Percentiles rank a stretch among this genome's conserved stretches.
These are phyloP conservation scores for Bhutanitis thaidina DNA, from an alignment of 2,888 invertebrate species.

Conservation along the genomic window DNA sequence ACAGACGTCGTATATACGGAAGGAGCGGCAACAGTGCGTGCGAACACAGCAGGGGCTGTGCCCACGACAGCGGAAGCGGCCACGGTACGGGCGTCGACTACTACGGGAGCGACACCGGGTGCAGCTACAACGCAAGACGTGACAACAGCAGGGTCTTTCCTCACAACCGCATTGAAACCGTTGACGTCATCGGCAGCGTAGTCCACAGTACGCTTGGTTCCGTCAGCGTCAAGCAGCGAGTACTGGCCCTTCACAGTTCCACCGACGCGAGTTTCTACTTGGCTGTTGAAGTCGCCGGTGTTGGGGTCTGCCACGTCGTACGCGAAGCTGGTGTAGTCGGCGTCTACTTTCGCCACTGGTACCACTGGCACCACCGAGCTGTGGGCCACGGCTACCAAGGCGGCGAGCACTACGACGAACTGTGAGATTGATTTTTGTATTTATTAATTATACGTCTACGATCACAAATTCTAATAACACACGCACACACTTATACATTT, in stretches of 20 bases:
- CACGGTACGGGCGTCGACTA: slow-evolving; percentile 23
- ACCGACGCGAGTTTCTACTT: slow-evolving; percentile 75
- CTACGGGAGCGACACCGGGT: slow-evolving; percentile 41
- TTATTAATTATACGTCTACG: too few relatives aligned
- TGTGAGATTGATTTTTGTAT: too few relatives aligned
- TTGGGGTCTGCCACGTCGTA: slow-evolving; percentile 78
- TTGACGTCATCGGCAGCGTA: slow-evolving; percentile 78
- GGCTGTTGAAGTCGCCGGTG: slow-evolving; percentile 80
- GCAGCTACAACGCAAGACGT: slow-evolving; percentile 21
- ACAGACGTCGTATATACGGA: too few relatives aligned
- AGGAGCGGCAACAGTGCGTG: not conserved
- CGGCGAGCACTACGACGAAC: slow-evolving; percentile 65
- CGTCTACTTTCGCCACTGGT: slow-evolving; percentile 50
- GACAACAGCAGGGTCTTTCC: slow-evolving; percentile 71
- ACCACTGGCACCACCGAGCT: slow-evolving; percentile 71
- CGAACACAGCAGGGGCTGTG: not conserved
- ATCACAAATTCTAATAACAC: too few relatives aligned
- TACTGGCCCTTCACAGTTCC: slow-evolving; percentile 77
- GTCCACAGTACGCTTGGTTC: slow-evolving; percentile 78
- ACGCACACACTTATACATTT: too few relatives aligned
- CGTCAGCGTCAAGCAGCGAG: slow-evolving; percentile 77
- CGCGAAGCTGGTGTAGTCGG: slow-evolving; percentile 63
- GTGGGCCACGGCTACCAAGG: slow-evolving; percentile 59
- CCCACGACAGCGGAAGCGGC: slow-evolving; percentile 12
- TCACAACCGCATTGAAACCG: slow-evolving; percentile 80